phyloP scores from a whole-genome alignment of 2,113 vertebrate genomes.

The Toxotes jaculatrix region DNA sequence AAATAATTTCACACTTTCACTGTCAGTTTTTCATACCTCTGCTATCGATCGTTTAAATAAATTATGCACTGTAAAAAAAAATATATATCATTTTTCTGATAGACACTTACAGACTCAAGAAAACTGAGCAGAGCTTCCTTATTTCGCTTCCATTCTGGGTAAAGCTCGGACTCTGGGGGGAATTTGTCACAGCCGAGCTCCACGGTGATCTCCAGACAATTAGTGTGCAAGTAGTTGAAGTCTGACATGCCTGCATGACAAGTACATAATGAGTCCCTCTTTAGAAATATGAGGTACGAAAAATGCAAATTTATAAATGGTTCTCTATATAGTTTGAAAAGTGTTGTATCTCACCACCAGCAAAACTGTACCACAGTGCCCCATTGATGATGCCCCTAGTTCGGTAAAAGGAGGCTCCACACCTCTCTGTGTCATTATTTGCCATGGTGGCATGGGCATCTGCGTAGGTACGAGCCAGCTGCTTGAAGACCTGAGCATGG shows the following conservation, averaged over 20 bases:
- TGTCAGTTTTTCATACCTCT: background rate
- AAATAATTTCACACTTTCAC: background rate
- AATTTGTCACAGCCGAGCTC: slow-evolving; percentile 98
- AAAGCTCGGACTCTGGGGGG: slow-evolving; percentile 92
- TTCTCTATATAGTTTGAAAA: background rate
- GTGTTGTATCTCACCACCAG: slow-evolving; percentile 88
- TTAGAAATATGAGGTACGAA: background rate
- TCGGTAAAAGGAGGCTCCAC: slow-evolving; percentile 91
- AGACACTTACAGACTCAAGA: slow-evolving; percentile 90
- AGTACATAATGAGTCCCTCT: background rate
- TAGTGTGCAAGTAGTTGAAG: slow-evolving; percentile 97
- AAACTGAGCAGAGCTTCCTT: slow-evolving; percentile 92
- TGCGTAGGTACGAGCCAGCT: slow-evolving; percentile 92
- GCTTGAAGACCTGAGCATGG: slow-evolving; percentile 82
- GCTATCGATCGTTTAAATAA: background rate
- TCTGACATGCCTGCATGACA: slow-evolving; percentile 92
- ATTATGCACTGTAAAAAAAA: background rate
- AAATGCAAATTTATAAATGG: background rate
- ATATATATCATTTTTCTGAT: background rate
- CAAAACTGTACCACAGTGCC: slow-evolving; percentile 97
- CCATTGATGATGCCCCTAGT: slow-evolving; percentile 94
- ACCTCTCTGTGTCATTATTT: slow-evolving; percentile 89
- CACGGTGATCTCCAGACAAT: slow-evolving; percentile 96
- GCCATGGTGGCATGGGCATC: slow-evolving; percentile 92
- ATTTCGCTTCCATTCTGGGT: slow-evolving; percentile 93